Evolutionary conservation across 1,140 invertebrate species (phyloP), one percentile per base, ranked within the genome.

Genomic region (Saccostrea cuccullata): DNA sequence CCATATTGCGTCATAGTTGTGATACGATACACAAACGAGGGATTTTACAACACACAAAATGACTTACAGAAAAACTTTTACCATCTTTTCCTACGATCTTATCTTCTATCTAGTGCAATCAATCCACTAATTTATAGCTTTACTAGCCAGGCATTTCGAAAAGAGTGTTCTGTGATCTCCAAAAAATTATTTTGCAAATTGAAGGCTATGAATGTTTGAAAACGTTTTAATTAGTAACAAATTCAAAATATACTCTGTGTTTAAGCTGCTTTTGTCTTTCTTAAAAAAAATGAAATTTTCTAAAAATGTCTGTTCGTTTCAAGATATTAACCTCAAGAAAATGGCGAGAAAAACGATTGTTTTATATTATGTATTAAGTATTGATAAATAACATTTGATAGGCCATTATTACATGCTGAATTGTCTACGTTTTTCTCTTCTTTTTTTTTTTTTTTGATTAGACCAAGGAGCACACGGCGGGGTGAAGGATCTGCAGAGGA

Each of bases 111-210:
- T 87, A 92, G 91, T 86, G 92, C 92, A n/a, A 91, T 92, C 26
- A 93, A 93, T 88, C 92, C 92, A 0, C 26, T 93, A 4, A 92
- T 93, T 55, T 93, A 93, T 86, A 92, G 91, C 70, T 93, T 93
- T 82, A 87, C 92, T 15, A 93, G 92, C 73, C 83, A 85, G 1
- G 86, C 85, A 83, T 93, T 93, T 85, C 36, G 92, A 8, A 86
- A 86, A 30, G 91, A 92, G 23, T 86, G 92, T 36, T 85, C 82
- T 40, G 55, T 36, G 4, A 20, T 87, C 5, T 84, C 86, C 1
- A 83, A 87, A 47, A 84, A 87, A 26, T 77, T 77, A 26, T 77
- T 77, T 77, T 77, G 70, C 17, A 77, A 77, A 36, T 30, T 77
- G 8, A 77, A 36, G 30, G 70, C 70, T 12, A 77, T 77, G 26